Conservation (phyloP, 2,888 invertebrate species). For the Acanthopleura granulata region DNA sequence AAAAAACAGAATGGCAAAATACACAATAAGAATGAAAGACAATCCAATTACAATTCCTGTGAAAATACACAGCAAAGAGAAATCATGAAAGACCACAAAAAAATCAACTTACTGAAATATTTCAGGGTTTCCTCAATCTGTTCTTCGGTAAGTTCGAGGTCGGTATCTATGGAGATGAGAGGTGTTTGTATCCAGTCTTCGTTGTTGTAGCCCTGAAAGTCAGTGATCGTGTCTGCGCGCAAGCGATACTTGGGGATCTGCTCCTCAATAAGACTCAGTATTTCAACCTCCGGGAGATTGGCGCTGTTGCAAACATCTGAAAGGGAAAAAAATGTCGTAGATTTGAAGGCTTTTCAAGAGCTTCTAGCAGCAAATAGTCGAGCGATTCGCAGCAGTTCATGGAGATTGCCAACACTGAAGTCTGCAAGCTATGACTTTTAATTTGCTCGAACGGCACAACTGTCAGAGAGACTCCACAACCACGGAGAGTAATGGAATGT, state of each 20-base stretch:
- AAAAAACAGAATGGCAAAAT: no score
- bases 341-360: no score
- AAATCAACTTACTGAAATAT: constrained; percentile 88
- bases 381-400: no score
- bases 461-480: no score
- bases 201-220: constrained; percentile 87
- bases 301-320: constrained; percentile 93
- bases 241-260: constrained; percentile 94
- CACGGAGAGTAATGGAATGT: no score
- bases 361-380: no score
- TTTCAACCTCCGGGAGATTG: constrained; percentile 95
- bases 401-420: no score
- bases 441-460: no score
- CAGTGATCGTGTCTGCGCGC: constrained; percentile 92
- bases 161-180: constrained; percentile 78
- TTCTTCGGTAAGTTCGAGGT: constrained; percentile 82
- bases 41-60: no score
- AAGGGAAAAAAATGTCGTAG: constrained; percentile 64
- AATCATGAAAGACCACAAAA: background rate
- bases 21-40: no score
- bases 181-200: constrained; percentile 81
- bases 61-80: no score
- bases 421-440: no score
- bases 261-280: constrained; percentile 93
- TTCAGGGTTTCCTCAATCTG: constrained; percentile 96